Conservation (phyloP, 2,888 invertebrate species). For the Blastobasis adustella region DNA sequence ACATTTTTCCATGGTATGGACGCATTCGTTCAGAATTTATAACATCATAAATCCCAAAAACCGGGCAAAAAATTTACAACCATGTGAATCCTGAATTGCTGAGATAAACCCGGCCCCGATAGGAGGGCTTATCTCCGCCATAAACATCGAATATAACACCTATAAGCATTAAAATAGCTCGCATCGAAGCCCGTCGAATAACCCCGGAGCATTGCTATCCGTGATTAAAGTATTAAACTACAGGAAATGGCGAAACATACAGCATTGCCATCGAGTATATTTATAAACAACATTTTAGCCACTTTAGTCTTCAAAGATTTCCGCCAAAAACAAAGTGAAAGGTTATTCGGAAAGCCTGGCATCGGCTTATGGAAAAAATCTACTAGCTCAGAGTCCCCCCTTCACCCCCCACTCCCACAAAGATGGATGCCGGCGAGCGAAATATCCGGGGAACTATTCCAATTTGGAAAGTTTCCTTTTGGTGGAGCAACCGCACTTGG, state of each 20-base stretch:
- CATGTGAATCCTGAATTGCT: constrained; percentile 39
- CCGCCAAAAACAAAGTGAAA: constrained; percentile 39
- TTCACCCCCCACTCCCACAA: constrained; percentile 40
- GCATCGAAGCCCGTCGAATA: background rate
- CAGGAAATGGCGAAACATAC: no score
- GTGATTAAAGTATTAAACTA: no score
- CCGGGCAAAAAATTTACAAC: constrained; percentile 56
- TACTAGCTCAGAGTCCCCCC: constrained; percentile 27
- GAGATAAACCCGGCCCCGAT: constrained; percentile 44
- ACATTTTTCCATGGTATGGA: constrained; percentile 42
- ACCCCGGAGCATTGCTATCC: no score
- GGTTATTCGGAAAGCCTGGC: constrained; percentile 43
- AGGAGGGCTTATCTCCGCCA: constrained; percentile 35
- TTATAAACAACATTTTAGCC: no score
- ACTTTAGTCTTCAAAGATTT: constrained; percentile 5
- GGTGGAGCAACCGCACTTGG: constrained; percentile 47
- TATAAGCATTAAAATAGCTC: constrained; percentile 2
- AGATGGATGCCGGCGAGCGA: constrained; percentile 56
- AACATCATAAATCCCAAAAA: constrained; percentile 56
- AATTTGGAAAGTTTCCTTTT: constrained; percentile 66
- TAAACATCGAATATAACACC: constrained; percentile 26
- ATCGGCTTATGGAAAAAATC: constrained; percentile 49
- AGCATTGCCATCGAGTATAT: no score
- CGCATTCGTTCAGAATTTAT: constrained; percentile 61
- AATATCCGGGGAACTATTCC: constrained; percentile 66